Evolutionary conservation across 2,113 vertebrate genomes (phyloP), one percentile per base, ranked within the genome.

Genomic region (Ardeotis arabs): DNA sequence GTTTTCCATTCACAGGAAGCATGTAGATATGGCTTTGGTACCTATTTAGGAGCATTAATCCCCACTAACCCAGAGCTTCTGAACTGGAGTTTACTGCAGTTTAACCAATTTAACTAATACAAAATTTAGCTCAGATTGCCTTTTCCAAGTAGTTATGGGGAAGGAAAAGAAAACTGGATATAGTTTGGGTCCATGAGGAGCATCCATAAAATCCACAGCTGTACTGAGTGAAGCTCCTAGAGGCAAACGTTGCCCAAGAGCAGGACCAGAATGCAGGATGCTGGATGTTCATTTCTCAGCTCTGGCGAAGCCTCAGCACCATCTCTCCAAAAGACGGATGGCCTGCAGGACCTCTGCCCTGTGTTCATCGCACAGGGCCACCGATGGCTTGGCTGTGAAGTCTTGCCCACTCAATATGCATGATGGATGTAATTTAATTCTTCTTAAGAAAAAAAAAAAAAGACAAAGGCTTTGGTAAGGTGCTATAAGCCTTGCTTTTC

Each of bases 391-490:
- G 9, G 9, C 15, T 17, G 5, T 33, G 33, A 81, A 28, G 7
- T 12, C 6, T 53, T 4, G 49, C 21, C 69, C 50, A 16, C 41
- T 58, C 45, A 33, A 14, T 1, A 0, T 16, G 12, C 2, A 2
- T 0, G 0, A 88, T 27, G 56, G 21, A 23, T 2, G 1, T 9
- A 20, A n/a, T 22, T 74, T 49, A n/a, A 62, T 78, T 59, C 24
- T 66, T 29, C 75, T 62, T 15, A 35, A 35, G 28, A 73, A 64
- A 7, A 24, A 15, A 58, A 80, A 47, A 28, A 55, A 12, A 33
- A 28, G 8, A n/a, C 39, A 47, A 11, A 77, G 59, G 12, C 25
- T 22, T 47, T 68, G 58, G 20, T 37, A 25, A 39, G 29, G 23
- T 66, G 35, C 33, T 64, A 2, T 24, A 25, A 74, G 16, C 33